A percentile compares a stretch with the other conserved stretches of the same genome.
Evolutionary conservation across 1,140 invertebrate genomes (phyloP).

Genomic region (Archivesica marissinica): DNA sequence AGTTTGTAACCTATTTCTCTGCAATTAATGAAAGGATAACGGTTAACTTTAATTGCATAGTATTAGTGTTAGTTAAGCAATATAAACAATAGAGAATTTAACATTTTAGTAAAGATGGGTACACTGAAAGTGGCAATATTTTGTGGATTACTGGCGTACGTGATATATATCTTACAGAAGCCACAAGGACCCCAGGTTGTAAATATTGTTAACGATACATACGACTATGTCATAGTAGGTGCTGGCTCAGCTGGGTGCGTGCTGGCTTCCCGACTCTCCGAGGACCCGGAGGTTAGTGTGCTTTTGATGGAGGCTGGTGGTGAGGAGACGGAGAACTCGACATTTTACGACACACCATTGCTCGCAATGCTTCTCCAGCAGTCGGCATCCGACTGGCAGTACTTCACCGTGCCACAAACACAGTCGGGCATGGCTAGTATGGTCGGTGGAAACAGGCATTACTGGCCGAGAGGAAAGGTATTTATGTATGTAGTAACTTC

Average conservation of each 20-base stretch:
- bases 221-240: slow-evolving; percentile 88
- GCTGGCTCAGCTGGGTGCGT: slow-evolving; percentile 97
- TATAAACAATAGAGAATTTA: no score
- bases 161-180: neutral
- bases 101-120: neutral
- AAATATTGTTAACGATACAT: neutral
- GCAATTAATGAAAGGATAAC: no score
- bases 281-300: slow-evolving; percentile 89
- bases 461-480: slow-evolving; percentile 80
- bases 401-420: slow-evolving; percentile 94
- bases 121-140: neutral
- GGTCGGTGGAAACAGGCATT: slow-evolving; percentile 89
- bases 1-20: no score
- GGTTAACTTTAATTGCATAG: no score
- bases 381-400: slow-evolving; percentile 92
- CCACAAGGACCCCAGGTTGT: neutral
- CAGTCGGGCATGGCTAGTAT: slow-evolving; percentile 86
- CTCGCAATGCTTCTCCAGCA: slow-evolving; percentile 38
- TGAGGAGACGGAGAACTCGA: slow-evolving; percentile 95
- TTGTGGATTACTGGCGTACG: neutral
- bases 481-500: no score
- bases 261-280: slow-evolving; percentile 94
- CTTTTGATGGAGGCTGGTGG: slow-evolving; percentile 95
- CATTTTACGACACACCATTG: slow-evolving; percentile 82
- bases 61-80: no score